phyloP scores from a whole-genome alignment of 2,797 vertebrate species.

The Thripadectes ignobilis region DNA sequence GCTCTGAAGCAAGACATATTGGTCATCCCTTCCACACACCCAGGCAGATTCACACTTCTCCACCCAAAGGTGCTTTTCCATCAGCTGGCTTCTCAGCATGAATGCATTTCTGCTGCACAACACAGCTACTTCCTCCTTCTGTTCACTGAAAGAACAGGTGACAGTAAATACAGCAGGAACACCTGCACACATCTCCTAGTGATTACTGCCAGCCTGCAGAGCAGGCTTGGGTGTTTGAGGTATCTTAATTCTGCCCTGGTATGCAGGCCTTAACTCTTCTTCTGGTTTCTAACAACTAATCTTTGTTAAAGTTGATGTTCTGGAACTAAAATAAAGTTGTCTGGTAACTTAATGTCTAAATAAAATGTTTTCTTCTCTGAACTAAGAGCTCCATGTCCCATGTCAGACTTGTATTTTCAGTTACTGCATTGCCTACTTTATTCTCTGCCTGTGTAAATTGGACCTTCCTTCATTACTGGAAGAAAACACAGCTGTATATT shows the following conservation, averaged over 20 bases:
- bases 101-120: not conserved
- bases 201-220: not conserved
- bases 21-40: not conserved
- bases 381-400: not conserved
- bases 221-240: not conserved
- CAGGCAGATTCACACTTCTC: not conserved
- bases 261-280: not conserved
- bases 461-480: not conserved
- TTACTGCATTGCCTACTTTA: not conserved
- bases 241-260: not conserved
- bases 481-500: not conserved
- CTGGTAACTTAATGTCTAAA: not conserved
- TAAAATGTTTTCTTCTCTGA: not conserved
- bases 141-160: not conserved
- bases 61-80: not conserved
- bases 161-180: not conserved
- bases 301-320: not conserved
- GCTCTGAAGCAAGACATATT: not conserved
- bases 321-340: not conserved
- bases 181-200: rapidly evolving
- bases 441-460: not conserved
- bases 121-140: not conserved
- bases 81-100: not conserved
- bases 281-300: not conserved
- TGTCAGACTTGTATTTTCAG: not conserved